These are phyloP conservation scores for Xanthia icteritia DNA, from an alignment of 2,888 invertebrate genomes.

Conservation along the genomic window DNA sequence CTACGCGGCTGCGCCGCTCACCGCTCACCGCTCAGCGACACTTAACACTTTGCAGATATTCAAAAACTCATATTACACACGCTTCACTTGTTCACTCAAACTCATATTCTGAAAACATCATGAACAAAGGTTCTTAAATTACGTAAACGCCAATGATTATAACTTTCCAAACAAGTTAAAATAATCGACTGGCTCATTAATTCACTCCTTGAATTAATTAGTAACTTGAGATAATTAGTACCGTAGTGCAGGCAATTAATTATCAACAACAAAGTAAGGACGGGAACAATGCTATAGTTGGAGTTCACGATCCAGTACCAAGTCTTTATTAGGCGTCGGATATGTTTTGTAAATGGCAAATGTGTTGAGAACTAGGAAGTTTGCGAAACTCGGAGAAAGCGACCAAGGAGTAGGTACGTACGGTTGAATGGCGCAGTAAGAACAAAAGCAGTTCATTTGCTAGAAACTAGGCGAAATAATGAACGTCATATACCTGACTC, in stretches of 20 bases:
- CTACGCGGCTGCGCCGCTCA: conserved; percentile 50
- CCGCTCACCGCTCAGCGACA: conserved; percentile 49
- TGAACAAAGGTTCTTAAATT: conserved; percentile 19
- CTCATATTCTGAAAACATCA: conserved; percentile 6
- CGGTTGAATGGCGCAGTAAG: conserved; percentile 79
- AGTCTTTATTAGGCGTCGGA: conserved; percentile 80
- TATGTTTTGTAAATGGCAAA: conserved; percentile 84
- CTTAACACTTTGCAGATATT: conserved; percentile 57
- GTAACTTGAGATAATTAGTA: conserved; percentile 57
- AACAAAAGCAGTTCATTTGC: conserved; percentile 88
- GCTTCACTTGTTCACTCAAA: conserved; percentile 17
- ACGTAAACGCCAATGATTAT: conserved; percentile 36
- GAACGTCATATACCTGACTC: conserved; percentile 78
- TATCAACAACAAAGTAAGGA: conserved; percentile 72
- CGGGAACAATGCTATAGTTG: conserved; percentile 77
- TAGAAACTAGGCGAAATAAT: conserved; percentile 85
- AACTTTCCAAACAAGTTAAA: conserved; percentile 53
- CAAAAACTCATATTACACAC: conserved; percentile 34
- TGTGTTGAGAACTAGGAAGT: conserved; percentile 83
- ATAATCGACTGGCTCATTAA: conserved; percentile 53
- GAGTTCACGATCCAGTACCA: conserved; percentile 78
- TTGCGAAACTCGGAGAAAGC: conserved; percentile 86
- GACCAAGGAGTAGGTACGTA: conserved; percentile 76
- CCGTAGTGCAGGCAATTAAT: conserved; percentile 75
- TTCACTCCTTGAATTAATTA: conserved; percentile 51